A percentile compares a stretch with the other conserved stretches of the same genome.
Evolutionary conservation across 2,113 vertebrate genomes (phyloP).

Genomic region (Hypocryptadius cinnamomeus): DNA sequence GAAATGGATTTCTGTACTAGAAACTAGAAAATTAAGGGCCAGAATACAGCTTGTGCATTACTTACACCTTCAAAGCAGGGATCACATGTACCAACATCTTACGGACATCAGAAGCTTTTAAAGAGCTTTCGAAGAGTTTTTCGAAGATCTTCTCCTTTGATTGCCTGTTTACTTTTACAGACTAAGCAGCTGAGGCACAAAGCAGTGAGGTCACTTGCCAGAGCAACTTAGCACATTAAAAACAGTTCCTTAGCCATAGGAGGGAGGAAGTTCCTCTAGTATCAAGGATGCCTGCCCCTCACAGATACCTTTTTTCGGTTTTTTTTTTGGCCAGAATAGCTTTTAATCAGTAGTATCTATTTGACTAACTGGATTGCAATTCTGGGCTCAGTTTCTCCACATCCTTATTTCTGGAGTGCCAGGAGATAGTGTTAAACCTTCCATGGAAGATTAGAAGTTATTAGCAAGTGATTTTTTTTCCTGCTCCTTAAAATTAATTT

Average conservation of each 20-base stretch:
- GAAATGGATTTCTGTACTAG: not conserved
- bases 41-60: not conserved
- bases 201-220: not conserved
- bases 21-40: not conserved
- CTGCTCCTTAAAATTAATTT: not conserved
- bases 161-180: not conserved
- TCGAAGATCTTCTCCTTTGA: not conserved
- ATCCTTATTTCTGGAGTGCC: conserved; percentile 8
- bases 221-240: not conserved
- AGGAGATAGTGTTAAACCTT: not conserved
- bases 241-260: not conserved
- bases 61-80: not conserved
- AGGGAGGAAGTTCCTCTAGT: not conserved
- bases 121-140: not conserved
- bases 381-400: not conserved
- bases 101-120: not conserved
- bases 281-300: not conserved
- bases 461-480: not conserved
- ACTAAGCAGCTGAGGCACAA: not conserved
- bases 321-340: not conserved
- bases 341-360: not conserved
- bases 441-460: not conserved
- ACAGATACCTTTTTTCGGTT: not conserved
- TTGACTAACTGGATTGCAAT: not conserved
- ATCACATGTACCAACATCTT: not conserved